Percentiles rank a stretch among this genome's conserved stretches.
These are phyloP conservation scores for Anthoscopus minutus DNA, from an alignment of 2,113 vertebrate genomes.

Conservation along the genomic window DNA sequence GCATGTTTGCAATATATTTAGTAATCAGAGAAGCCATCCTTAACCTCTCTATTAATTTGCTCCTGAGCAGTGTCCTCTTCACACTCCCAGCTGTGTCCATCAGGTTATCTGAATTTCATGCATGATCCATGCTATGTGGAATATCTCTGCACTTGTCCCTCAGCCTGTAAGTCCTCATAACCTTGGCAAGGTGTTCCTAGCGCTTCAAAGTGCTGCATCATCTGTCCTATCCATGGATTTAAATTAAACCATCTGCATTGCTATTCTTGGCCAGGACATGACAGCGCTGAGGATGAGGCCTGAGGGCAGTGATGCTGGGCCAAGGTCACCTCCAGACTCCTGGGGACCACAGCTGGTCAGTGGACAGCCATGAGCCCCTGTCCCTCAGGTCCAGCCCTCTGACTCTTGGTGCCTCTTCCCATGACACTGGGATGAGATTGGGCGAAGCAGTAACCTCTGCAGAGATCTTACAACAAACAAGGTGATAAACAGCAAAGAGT, in stretches of 20 bases:
- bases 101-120: not conserved
- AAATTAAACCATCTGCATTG: not conserved
- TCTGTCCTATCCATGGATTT: not conserved
- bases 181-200: not conserved
- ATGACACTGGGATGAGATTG: not conserved
- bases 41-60: not conserved
- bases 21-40: not conserved
- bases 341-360: not conserved
- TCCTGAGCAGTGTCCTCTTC: not conserved
- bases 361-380: not conserved
- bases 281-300: not conserved
- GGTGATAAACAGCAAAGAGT: not conserved
- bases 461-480: not conserved
- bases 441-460: not conserved
- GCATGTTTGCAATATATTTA: not conserved
- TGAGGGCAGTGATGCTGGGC: not conserved
- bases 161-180: not conserved
- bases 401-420: not conserved
- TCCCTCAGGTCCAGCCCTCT: not conserved
- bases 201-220: not conserved
- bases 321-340: not conserved
- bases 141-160: not conserved
- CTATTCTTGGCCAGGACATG: not conserved
- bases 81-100: not conserved
- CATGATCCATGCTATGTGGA: not conserved